Base-by-base conservation (phyloP, 2,797 vertebrate species). In the Urophycis tenuis region DNA sequence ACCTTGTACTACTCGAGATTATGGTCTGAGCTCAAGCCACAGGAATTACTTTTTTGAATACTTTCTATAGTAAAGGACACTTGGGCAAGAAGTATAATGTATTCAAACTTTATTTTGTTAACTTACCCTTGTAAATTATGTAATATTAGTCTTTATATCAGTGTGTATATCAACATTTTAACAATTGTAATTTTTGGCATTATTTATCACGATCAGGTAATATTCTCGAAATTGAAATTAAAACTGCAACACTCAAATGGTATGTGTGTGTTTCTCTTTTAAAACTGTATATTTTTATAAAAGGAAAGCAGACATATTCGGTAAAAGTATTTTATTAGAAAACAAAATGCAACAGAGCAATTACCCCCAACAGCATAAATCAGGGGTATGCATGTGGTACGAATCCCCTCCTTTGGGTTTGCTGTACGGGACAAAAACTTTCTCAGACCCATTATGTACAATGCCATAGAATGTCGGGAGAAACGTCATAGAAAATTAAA, bases 401-500 rank as follows among this genome's bases (percentile, higher is more conserved):
- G 95, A 95, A 95, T 93, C 89, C 93, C 93, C 92, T 92, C 91
- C 92, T 92, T 92, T 91, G 80, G 92, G 92, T 6, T 91, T 91
- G 91, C 93, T 93, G 94, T 93, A 88, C 91, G 93, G 87, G 90
- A 95, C 95, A 95, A 95, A 95, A 98, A 98, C 94, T 94, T 95
- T 95, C 94, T 93, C 90, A 90, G 92, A 93, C 92, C 78, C 91
- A 81, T 82, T 96, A 96, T 97, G 92, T 97, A 97, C 95, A 96
- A 94, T 95, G 91, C 93, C 92, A 93, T 91, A 88, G 92, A 92
- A 94, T 89, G 92, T 93, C 89, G 92, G 94, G 82, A 74, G 76
- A 74, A 80, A 83, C 85, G 75, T 15, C 86, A 88, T 93, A 89
- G 41, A 91, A 90, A 87, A 88, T 90, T 90, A 93, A 93, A 91